Evolutionary conservation across 2,797 vertebrate genomes (phyloP), one percentile per base, ranked within the genome.

Genomic region (Hipposideros larvatus): DNA sequence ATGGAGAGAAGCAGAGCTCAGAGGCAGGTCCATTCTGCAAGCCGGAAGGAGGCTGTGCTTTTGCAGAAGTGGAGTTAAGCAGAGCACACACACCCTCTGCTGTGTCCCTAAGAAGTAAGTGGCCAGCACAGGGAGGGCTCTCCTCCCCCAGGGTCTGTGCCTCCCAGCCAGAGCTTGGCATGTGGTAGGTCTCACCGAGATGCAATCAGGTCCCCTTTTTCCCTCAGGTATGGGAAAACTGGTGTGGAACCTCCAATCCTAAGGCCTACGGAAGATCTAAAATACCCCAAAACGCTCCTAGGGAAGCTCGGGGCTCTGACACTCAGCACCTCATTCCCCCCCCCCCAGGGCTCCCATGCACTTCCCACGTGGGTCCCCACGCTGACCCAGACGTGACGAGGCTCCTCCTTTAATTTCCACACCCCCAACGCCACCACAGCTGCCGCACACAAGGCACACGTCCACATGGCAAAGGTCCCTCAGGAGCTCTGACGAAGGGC

Each of bases 331-430:
- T 1, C 22, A 13, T 10, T 16, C 19, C 22, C 57, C 11, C 21
- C 19, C 22, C 57, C 11, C 70, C 4, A 0, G 22, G 41, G 26
- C 4, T 37, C 55, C 5, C 0, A 0, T 0, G 2, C 37, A 11
- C 43, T 48, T 51, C 46, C 71, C 4, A 1, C 19, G 34, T 18
- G 24, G 37, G 57, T 41, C 75, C 21, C 70, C 57, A 34, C 0
- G 0, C 8, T 7, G 65, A 46, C 84, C 57, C 43, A 82, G 65
- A 87, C 2, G 1, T 0, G 53, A 85, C 46, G 21, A 1, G 4
- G 4, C 48, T n/a, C 55, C n/a, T 37, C 41, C 70, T 51, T 80
- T 57, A 1, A 71, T 46, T 48, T n/a, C 34, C 95, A 51, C 68
- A 66, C 8, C 73, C 59, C 1, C 10, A 18, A 51, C 61, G 22